Evolutionary conservation across 2,113 vertebrate genomes (phyloP).

Genomic region (Ciconia boyciana): DNA sequence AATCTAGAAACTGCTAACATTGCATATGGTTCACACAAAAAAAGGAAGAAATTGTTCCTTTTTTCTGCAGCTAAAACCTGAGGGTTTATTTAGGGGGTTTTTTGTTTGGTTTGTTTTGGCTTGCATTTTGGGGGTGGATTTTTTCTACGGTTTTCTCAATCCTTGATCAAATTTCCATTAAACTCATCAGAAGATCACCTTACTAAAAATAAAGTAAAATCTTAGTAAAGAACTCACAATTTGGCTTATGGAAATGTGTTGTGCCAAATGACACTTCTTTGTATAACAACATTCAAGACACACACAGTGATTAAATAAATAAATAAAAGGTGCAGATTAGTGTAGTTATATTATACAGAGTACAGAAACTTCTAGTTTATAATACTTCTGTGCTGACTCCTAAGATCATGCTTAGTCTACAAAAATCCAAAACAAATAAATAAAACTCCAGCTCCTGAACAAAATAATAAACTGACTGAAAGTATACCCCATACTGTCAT

Average conservation of each 20-base stretch:
- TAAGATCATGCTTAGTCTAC: slow-evolving; percentile 2
- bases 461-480: slow-evolving; percentile 38
- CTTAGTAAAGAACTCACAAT: background rate
- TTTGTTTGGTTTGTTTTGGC: background rate
- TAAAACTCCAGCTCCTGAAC: background rate
- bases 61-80: background rate
- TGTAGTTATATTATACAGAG: background rate
- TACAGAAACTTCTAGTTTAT: background rate
- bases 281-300: background rate
- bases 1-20: background rate
- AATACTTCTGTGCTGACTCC: background rate
- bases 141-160: background rate
- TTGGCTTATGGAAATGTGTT: background rate
- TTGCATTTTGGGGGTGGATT: background rate
- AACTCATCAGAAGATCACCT: background rate
- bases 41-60: background rate
- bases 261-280: background rate
- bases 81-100: background rate
- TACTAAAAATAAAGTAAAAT: background rate
- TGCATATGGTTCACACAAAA: background rate
- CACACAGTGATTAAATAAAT: background rate
- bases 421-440: slow-evolving; percentile 37
- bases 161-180: background rate
- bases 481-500: background rate
- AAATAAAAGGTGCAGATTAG: background rate